A percentile compares a stretch with the other conserved stretches of the same genome.
Evolutionary conservation across 2,113 vertebrate genomes (phyloP).

Genomic region (Gymnocephalus cernua): DNA sequence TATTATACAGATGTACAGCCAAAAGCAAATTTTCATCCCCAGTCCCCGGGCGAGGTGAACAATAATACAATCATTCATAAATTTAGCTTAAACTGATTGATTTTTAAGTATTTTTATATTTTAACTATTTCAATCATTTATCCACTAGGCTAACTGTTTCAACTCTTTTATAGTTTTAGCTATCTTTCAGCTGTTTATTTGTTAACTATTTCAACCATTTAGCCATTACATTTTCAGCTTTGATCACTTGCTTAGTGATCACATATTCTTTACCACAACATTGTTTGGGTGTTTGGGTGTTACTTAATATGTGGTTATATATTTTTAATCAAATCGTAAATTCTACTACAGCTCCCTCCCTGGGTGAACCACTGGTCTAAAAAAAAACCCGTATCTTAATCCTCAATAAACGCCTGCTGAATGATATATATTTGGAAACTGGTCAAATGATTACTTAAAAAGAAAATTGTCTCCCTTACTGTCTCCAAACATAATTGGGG

Average conservation of each 20-base stretch:
- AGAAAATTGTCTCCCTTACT: constrained; percentile 1
- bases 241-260: neutral
- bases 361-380: neutral
- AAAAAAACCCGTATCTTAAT: neutral
- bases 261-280: too few relatives aligned
- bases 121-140: neutral
- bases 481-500: constrained; percentile 45
- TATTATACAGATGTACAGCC: too few relatives aligned
- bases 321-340: neutral
- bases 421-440: constrained; percentile 26
- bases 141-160: neutral
- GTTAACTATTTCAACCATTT: neutral
- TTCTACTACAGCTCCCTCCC: neutral
- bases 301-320: neutral
- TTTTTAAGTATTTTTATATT: neutral
- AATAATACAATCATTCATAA: neutral
- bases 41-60: too few relatives aligned
- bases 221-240: neutral
- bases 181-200: neutral
- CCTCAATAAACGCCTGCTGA: constrained; percentile 24
- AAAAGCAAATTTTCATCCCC: too few relatives aligned
- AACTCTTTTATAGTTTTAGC: too few relatives aligned
- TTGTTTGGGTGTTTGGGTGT: neutral
- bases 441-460: neutral
- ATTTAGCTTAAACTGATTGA: too few relatives aligned